These are phyloP conservation scores for Dicaeum eximium DNA, from an alignment of 2,113 vertebrate genomes.

Conservation along the genomic window DNA sequence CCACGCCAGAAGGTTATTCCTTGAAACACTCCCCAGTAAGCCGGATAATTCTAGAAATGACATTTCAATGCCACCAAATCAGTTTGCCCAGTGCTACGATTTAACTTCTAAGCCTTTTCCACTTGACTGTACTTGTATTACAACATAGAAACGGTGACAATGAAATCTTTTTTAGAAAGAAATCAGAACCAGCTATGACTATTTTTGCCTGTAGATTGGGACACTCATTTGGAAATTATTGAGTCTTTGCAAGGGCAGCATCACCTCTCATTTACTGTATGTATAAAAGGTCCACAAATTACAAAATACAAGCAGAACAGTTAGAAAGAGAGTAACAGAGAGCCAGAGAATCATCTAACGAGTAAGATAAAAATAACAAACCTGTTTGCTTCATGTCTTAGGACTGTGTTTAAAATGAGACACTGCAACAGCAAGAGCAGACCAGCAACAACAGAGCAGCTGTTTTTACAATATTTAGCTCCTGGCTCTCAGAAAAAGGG, in stretches of 20 bases:
- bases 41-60: conserved; percentile 50
- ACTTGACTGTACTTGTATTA: neutral
- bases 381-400: neutral
- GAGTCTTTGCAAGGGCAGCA: neutral
- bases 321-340: neutral
- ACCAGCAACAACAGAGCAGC: neutral
- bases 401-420: neutral
- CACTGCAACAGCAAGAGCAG: neutral
- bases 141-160: neutral
- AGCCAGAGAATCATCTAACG: neutral
- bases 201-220: neutral
- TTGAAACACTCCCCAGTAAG: conserved; percentile 48
- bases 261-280: neutral
- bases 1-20: conserved; percentile 30
- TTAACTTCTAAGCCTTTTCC: conserved; percentile 17
- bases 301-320: neutral
- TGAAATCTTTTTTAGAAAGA: neutral
- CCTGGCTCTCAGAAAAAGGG: neutral
- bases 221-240: neutral
- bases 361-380: neutral
- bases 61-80: conserved; percentile 52
- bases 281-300: neutral
- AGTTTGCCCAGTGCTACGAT: neutral
- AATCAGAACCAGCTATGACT: rapidly evolving
- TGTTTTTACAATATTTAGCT: neutral